phyloP scores from a whole-genome alignment of 2,888 invertebrate genomes.

The Serrognathus titanus region DNA sequence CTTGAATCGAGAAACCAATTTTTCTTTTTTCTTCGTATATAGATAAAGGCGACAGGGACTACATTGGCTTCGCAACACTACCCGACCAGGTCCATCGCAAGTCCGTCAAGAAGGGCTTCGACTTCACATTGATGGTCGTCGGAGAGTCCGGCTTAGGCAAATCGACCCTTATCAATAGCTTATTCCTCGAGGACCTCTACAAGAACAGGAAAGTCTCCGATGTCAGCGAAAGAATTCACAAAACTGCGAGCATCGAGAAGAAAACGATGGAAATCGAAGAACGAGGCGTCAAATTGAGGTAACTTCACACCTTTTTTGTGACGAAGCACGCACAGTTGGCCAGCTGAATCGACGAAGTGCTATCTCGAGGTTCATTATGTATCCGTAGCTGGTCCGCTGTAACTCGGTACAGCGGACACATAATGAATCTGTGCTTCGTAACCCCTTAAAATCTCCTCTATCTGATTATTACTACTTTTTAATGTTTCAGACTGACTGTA shows the following conservation, averaged over 20 bases:
- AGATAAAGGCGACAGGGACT: conserved; percentile 61
- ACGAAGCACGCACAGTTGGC: no score
- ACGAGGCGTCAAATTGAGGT: conserved; percentile 81
- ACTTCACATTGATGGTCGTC: conserved; percentile 95
- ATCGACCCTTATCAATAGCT: conserved; percentile 90
- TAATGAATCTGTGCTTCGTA: no score
- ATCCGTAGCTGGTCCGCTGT: no score
- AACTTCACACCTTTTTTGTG: conserved; percentile 2
- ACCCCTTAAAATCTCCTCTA: no score
- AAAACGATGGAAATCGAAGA: conserved; percentile 95
- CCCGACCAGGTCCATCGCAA: conserved; percentile 96
- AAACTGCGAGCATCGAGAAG: conserved; percentile 69
- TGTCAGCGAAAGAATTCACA: conserved; percentile 61
- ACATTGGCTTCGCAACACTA: conserved; percentile 92
- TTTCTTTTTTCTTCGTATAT: neutral
- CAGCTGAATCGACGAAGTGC: no score
- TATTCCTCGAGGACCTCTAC: conserved; percentile 91
- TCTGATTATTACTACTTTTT: no score
- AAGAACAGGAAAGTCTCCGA: conserved; percentile 74
- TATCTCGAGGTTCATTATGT: no score
- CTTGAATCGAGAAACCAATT: neutral
- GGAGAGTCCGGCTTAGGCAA: conserved; percentile 94
- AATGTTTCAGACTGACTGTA: conserved; percentile 82
- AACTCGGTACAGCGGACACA: no score
- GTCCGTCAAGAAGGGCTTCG: conserved; percentile 93